Conservation (phyloP, 2,113 vertebrate species). For the Tamias sibiricus region DNA sequence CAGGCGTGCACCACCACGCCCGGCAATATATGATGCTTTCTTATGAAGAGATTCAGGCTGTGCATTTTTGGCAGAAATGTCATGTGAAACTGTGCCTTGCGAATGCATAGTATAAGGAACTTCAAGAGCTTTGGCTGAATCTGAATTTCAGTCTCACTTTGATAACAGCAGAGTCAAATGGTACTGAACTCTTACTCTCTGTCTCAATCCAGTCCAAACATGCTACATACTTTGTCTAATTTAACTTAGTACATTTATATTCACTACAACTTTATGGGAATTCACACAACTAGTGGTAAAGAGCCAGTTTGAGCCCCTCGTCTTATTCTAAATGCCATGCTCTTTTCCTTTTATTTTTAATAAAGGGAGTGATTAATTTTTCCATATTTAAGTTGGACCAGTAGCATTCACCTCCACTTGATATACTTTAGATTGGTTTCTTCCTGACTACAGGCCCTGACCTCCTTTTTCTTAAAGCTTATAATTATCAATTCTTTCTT, state of each 20-base stretch:
- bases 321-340: not conserved
- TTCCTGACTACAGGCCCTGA: not conserved
- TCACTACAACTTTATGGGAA: not conserved
- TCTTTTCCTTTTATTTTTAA: not conserved
- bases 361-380: not conserved
- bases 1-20: no score
- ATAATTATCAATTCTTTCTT: constrained; percentile 2
- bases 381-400: not conserved
- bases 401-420: not conserved
- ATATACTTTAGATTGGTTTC: not conserved
- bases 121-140: not conserved
- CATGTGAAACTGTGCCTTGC: not conserved
- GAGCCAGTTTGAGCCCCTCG: not conserved
- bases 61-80: constrained; percentile 2
- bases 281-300: not conserved
- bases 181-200: not conserved
- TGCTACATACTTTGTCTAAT: not conserved
- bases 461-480: not conserved
- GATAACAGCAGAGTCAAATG: not conserved
- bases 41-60: constrained; percentile 23
- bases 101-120: not conserved
- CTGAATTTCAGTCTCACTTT: not conserved
- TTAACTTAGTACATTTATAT: constrained; percentile 29
- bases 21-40: not conserved
- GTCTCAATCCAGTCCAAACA: not conserved